Evolutionary conservation across 2,113 vertebrate species (phyloP).

Genomic region (Ahaetulla prasina): DNA sequence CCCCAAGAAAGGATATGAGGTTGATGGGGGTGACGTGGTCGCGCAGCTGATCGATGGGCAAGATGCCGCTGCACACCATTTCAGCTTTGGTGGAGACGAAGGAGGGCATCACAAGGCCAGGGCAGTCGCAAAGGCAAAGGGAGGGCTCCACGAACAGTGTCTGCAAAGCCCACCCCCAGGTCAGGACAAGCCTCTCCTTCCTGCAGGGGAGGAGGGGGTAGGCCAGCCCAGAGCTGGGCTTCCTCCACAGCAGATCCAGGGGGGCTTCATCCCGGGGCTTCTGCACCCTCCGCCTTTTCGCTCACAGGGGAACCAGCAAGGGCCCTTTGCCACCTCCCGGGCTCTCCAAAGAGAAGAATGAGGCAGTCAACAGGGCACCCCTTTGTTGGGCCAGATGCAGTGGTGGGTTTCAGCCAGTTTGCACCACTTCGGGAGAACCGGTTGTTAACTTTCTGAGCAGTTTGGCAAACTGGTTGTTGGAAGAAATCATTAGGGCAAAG

Average conservation of each 20-base stretch:
- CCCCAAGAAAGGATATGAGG: conserved; percentile 83
- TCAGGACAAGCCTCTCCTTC: neutral
- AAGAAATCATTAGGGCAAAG: too few relatives aligned
- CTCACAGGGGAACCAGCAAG: neutral
- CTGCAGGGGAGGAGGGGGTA: neutral
- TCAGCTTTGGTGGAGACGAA: conserved; percentile 96
- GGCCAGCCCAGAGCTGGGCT: neutral
- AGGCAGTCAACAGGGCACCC: neutral
- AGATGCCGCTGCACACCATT: conserved; percentile 93
- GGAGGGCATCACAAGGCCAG: conserved; percentile 95
- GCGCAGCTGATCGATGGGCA: conserved; percentile 95
- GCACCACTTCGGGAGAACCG: too few relatives aligned
- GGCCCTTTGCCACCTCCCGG: neutral
- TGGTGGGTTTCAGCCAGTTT: too few relatives aligned
- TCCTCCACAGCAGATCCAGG: neutral
- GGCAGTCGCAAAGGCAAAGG: conserved; percentile 94
- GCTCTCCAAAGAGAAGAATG: neutral
- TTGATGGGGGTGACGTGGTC: conserved; percentile 88
- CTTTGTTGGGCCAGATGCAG: neutral
- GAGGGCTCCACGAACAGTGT: conserved; percentile 90
- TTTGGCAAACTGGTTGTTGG: too few relatives aligned
- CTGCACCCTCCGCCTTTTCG: neutral
- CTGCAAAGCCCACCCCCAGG: conserved; percentile 62
- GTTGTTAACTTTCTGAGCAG: too few relatives aligned
- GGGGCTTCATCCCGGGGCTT: neutral